Percentiles rank a stretch among this genome's conserved stretches.
These are phyloP conservation scores for Cirrhinus mrigala DNA, from an alignment of 2,797 vertebrate genomes.

Conservation along the genomic window DNA sequence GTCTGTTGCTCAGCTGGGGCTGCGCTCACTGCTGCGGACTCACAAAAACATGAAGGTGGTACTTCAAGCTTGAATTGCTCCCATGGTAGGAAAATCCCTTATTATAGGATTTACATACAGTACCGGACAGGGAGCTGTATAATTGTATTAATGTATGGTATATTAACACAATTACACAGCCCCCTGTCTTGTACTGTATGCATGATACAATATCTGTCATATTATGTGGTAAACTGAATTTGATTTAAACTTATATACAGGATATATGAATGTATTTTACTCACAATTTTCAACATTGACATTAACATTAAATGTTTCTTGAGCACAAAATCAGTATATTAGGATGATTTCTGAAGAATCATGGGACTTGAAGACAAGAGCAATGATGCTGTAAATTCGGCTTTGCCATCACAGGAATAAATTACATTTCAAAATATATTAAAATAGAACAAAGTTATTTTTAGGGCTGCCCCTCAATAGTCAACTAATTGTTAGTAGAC, in stretches of 20 bases:
- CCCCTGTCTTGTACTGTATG: not conserved
- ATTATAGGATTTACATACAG: conserved; percentile 5
- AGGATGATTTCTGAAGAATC: no score
- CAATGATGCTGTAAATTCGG: no score
- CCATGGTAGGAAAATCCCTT: not conserved
- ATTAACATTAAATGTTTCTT: no score
- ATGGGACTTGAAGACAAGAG: no score
- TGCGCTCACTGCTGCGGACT: not conserved
- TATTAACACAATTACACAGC: not conserved
- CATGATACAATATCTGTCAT: not conserved
- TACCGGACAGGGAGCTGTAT: not conserved
- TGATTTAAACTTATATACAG: not conserved
- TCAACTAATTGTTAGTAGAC: no score
- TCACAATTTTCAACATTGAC: no score
- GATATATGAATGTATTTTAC: not conserved
- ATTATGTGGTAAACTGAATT: not conserved
- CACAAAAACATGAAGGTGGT: not conserved
- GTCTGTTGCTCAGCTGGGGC: not conserved
- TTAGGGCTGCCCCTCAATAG: no score
- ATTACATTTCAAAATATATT: no score
- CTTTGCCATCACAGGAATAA: no score
- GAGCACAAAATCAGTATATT: no score
- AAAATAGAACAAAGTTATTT: no score
- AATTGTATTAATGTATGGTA: not conserved
- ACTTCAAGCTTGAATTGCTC: not conserved